Evolutionary conservation across 2,113 vertebrate genomes (phyloP).

Genomic region (Carlito syrichta): DNA sequence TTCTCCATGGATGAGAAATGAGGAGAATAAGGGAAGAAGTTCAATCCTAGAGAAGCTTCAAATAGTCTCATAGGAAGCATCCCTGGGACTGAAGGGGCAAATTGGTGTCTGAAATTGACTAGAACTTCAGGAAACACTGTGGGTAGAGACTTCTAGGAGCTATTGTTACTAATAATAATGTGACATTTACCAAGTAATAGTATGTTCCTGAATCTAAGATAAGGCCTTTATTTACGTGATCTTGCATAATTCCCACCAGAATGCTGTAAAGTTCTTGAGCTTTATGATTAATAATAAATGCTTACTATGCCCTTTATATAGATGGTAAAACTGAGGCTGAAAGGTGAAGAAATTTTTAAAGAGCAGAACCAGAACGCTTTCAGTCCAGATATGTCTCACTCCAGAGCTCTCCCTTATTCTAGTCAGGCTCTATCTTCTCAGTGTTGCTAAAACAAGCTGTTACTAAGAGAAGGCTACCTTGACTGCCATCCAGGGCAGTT

Average conservation of each 20-base stretch:
- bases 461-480: too few relatives aligned
- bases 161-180: not conserved
- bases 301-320: not conserved
- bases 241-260: not conserved
- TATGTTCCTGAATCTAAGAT: not conserved
- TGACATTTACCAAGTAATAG: not conserved
- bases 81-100: too few relatives aligned
- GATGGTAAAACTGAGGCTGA: not conserved
- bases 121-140: not conserved
- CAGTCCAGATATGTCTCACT: not conserved
- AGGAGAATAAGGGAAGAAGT: not conserved
- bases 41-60: not conserved
- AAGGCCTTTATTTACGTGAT: not conserved
- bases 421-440: not conserved
- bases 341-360: not conserved
- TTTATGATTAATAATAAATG: not conserved
- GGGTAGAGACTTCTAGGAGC: not conserved
- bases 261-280: not conserved
- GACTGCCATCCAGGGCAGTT: too few relatives aligned
- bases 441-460: too few relatives aligned
- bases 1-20: not conserved
- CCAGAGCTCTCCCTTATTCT: not conserved
- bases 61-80: not conserved
- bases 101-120: too few relatives aligned
- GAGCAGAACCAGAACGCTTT: not conserved